Evolutionary conservation across 2,113 vertebrate species (phyloP).

Genomic region (Axis porcinus): DNA sequence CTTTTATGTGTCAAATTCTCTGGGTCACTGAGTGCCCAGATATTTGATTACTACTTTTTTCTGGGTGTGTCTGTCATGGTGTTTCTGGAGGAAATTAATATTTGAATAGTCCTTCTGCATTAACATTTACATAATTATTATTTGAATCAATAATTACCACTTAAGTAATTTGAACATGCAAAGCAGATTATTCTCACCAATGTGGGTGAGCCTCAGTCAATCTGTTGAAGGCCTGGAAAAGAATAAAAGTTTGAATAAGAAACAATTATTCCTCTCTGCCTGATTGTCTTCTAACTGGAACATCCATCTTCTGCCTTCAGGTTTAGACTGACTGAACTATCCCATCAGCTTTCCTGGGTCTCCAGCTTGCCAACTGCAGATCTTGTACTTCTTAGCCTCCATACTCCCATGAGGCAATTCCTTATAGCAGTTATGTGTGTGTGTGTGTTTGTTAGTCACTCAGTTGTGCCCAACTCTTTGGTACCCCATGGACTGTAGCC

Average conservation of each 20-base stretch:
- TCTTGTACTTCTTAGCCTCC: neutral
- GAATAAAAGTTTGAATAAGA: neutral
- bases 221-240: neutral
- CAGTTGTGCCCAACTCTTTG: neutral
- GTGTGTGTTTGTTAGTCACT: neutral
- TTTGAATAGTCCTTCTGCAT: neutral
- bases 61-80: neutral
- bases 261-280: neutral
- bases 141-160: neutral
- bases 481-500: neutral
- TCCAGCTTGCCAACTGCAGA: neutral
- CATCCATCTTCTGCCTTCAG: neutral
- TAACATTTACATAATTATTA: neutral
- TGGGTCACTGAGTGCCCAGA: neutral
- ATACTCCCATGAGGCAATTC: neutral
- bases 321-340: neutral
- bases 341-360: neutral
- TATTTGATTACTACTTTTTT: neutral
- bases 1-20: neutral
- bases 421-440: neutral
- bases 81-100: neutral
- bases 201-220: neutral
- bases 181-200: neutral
- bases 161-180: neutral
- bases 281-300: neutral